Evolutionary conservation across 2,113 vertebrate species (phyloP), one percentile per base, ranked within the genome.

Genomic region (Zapus hudsonius): DNA sequence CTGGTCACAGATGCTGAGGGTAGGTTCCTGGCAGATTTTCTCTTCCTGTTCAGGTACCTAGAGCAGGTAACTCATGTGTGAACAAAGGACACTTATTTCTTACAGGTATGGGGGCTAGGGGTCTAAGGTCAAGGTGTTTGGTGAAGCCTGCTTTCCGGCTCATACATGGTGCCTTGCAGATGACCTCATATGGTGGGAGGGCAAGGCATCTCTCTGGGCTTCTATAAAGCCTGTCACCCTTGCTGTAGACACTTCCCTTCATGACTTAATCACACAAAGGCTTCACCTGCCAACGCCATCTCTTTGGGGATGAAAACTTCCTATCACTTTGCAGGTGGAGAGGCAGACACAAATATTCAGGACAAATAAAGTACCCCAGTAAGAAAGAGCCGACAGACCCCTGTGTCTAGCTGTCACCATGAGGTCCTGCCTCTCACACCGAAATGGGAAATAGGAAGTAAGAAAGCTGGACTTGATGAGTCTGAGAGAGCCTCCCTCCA

Each of bases 381-480:
- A 8, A 70, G 52, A 38, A 42, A 38, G 25, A 12, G 17, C 22
- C 3, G 63, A 1, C 7, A 4, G 63, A 1, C 7, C 38, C 55
- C 57, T 5, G 1, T 1, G 7, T 2, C 7, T 8, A 44, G 23
- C 42, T 0, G n/a, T 11, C 63, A 40, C 70, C 47, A 10, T 3
- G 38, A 0, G 2, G 40, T 29, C 42, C 44, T 15, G 42, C 33
- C 72, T 80, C 70, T 33, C n/a, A 59, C 10, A 40, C 44, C 66
- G 55, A 22, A 13, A n/a, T 27, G 23, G 1, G n/a, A 82, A 36
- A 57, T 40, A 73, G 74, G 67, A 94, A n/a, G 22, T 12, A 38
- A 70, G 81, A 59, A 64, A 73, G 55, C 17, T 4, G 27, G 19
- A 55, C 44, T 44, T 63, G n/a, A 47, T n/a, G 40, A 59, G 38